Evolutionary conservation across 2,797 vertebrate genomes (phyloP).

Genomic region (Labroides dimidiatus): DNA sequence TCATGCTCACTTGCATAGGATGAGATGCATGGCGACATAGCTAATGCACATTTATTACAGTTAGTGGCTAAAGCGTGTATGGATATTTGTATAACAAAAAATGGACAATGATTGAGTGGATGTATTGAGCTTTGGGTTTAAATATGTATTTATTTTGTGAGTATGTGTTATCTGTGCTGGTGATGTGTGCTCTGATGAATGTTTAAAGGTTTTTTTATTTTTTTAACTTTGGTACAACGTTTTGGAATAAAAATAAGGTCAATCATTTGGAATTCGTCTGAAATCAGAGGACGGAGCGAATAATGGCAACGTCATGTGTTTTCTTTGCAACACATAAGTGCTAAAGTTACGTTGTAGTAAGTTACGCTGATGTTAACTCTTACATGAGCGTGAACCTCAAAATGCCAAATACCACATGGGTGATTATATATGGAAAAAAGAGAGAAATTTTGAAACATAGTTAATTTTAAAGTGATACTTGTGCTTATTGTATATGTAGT

Average conservation of each 20-base stretch:
- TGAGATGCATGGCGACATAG: neutral
- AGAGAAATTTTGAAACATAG: neutral
- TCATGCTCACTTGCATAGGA: too few species aligned
- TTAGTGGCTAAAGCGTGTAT: constrained; percentile 6
- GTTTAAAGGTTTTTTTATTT: neutral
- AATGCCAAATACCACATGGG: neutral
- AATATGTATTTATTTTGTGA: too few species aligned
- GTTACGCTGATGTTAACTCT: too few species aligned
- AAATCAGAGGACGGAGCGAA: constrained; percentile 2
- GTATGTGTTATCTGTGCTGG: neutral
- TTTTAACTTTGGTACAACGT: neutral
- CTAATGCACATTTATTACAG: neutral
- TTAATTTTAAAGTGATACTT: neutral
- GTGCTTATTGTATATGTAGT: neutral
- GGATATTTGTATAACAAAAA: neutral
- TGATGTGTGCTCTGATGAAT: constrained; percentile 1
- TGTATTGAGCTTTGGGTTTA: neutral
- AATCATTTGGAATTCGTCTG: neutral
- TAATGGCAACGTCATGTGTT: neutral
- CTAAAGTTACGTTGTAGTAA: constrained; percentile 21
- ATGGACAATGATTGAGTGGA: neutral
- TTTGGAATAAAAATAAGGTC: neutral
- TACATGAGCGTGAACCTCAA: neutral
- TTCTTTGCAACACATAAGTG: constrained; percentile 7
- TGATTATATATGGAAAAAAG: neutral